Conservation (phyloP, 2,113 vertebrate genomes). For the Cottus gobio region DNA sequence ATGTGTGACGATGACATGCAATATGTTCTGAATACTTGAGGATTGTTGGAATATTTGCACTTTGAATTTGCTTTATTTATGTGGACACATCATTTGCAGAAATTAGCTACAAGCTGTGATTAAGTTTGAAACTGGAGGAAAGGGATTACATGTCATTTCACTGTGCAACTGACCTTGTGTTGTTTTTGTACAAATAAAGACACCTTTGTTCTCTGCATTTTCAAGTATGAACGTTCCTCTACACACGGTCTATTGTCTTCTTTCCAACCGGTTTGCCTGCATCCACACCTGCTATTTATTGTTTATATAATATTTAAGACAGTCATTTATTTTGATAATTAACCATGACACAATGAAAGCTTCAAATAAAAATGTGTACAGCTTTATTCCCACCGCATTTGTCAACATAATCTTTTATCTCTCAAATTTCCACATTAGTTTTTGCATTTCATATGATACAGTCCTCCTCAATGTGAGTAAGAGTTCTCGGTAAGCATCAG, state of each 20-base stretch:
- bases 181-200: conserved; percentile 6
- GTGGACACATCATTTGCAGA: background rate
- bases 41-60: conserved; percentile 6
- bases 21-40: background rate
- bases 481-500: conserved; percentile 1
- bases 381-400: conserved; percentile 49
- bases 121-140: background rate
- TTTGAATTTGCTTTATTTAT: conserved; percentile 21
- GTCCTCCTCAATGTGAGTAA: conserved; percentile 56
- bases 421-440: conserved; percentile 4
- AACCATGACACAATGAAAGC: background rate
- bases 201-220: background rate
- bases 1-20: background rate
- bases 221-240: background rate
- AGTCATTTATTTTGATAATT: background rate
- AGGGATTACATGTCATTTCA: background rate
- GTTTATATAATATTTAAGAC: background rate
- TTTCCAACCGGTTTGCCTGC: conserved; percentile 4
- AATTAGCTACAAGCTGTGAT: background rate
- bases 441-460: conserved; percentile 13
- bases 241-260: background rate
- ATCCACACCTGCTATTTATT: background rate
- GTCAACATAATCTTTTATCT: conserved; percentile 12
- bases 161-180: background rate
- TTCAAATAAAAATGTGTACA: conserved; percentile 43